Evolutionary conservation across 2,113 vertebrate genomes (phyloP), one percentile per base, ranked within the genome.

Genomic region (Illadopsis cleaveri): DNA sequence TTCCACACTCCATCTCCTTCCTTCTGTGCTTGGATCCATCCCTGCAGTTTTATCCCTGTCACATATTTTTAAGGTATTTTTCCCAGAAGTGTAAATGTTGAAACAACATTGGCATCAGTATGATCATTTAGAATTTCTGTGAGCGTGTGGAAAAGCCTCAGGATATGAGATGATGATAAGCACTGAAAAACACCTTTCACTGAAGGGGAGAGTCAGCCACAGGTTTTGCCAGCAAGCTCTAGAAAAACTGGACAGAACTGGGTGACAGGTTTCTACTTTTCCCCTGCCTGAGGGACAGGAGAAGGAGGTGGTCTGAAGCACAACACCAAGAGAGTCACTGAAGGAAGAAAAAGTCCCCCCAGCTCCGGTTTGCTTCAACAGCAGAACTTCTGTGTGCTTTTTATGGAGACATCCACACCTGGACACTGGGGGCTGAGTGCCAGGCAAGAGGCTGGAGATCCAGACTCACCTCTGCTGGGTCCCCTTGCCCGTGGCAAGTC

Each of bases 401-500:
- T 40, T 20, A 19, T 12, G 12, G 82, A 72, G 45, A n/a, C 28
- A 42, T 3, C 30, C 5, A 2, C 3, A 0, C 21, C 24, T 40
- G 57, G 48, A 44, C 44, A 17, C 18, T 0, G 0, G 31, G 15
- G 8, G n/a, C 44, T 42, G 18, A 48, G 18, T 92, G 70, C 30
- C 64, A 42, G 60, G 66, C 21, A 54, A 56, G 25, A 60, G 44
- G 48, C 25, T 60, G 64, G 61, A 91, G 40, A 22, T 47, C 35
- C 76, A 87, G n/a, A 27, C 24, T 25, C 82, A 45, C 8, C 54
- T 85, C 56, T 1, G 1, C 23, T 37, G 77, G 10, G 58, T 89
- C 71, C 17, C 56, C 48, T 78, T 68, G 45, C 70, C 60, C 2
- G 0, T 3, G 2, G 64, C 4, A 4, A 23, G 72, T 44, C 0